A percentile compares a stretch with the other conserved stretches of the same genome.
These are phyloP conservation scores for Helicoverpa assulta DNA, from an alignment of 2,888 invertebrate species.

Conservation along the genomic window DNA sequence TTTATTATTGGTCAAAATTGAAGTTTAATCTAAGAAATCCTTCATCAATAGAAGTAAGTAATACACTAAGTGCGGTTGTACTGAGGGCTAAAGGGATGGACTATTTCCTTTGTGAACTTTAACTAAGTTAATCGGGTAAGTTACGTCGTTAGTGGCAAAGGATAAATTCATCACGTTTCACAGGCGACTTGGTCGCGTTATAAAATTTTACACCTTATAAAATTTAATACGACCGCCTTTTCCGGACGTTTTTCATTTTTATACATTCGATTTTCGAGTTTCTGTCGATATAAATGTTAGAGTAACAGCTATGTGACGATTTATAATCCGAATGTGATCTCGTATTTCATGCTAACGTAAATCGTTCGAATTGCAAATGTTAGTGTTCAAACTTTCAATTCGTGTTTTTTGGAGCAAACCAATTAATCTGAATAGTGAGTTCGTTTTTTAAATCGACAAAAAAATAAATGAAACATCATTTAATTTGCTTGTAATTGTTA, in stretches of 20 bases:
- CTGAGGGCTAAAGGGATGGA: slow-evolving; percentile 47
- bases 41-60: slow-evolving; percentile 56
- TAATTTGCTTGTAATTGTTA: not conserved
- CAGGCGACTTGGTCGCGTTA: slow-evolving; percentile 31
- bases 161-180: slow-evolving; percentile 59
- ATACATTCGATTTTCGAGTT: slow-evolving; percentile 24
- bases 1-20: slow-evolving; percentile 50
- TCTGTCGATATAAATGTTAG: slow-evolving; percentile 39
- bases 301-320: slow-evolving; percentile 24
- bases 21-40: slow-evolving; percentile 56
- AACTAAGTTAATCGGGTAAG: slow-evolving; percentile 63
- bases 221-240: slow-evolving; percentile 29
- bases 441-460: slow-evolving; percentile 6
- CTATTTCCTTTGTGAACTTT: slow-evolving; percentile 62
- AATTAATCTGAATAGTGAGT: not conserved
- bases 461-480: not conserved
- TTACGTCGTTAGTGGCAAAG: slow-evolving; percentile 57
- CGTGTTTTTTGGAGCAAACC: slow-evolving; percentile 9
- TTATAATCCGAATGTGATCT: slow-evolving; percentile 38
- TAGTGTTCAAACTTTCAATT: slow-evolving; percentile 12
- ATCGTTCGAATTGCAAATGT: slow-evolving; percentile 12
- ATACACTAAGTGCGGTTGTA: slow-evolving; percentile 60
- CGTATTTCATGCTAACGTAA: slow-evolving; percentile 19
- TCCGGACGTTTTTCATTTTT: slow-evolving; percentile 27
- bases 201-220: slow-evolving; percentile 55